Evolutionary conservation across 2,888 invertebrate species (phyloP).

Genomic region (Zeuzera pyrina): DNA sequence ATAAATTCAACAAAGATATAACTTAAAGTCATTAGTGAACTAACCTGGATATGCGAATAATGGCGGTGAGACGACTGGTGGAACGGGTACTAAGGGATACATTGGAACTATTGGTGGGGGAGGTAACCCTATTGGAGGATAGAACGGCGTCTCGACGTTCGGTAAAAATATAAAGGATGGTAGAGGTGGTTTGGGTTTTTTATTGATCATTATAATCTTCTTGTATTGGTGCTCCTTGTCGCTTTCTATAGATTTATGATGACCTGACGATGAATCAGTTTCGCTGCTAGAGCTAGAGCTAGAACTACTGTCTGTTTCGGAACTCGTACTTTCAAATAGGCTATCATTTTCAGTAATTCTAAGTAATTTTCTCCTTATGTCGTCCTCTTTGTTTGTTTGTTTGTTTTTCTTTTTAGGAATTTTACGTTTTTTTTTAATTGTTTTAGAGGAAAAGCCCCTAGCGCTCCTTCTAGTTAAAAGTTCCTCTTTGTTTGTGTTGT

Average conservation of each 20-base stretch:
- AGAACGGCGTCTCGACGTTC: slow-evolving; percentile 49
- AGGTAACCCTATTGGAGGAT: slow-evolving; percentile 52
- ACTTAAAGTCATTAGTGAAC: neutral
- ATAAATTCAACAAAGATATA: neutral
- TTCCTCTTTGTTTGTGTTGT: slow-evolving; percentile 33
- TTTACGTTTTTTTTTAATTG: slow-evolving; percentile 25
- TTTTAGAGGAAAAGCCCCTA: slow-evolving; percentile 7
- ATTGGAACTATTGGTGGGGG: slow-evolving; percentile 47
- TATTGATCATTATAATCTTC: slow-evolving; percentile 49
- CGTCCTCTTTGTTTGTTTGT: slow-evolving; percentile 15
- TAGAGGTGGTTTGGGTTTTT: slow-evolving; percentile 43
- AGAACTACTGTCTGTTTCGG: slow-evolving; percentile 19
- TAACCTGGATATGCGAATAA: neutral
- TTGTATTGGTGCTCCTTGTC: slow-evolving; percentile 44
- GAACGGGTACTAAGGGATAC: slow-evolving; percentile 57
- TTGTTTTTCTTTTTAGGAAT: slow-evolving; percentile 19
- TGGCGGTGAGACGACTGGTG: slow-evolving; percentile 30
- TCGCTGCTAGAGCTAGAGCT: slow-evolving; percentile 18
- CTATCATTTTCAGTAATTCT: slow-evolving; percentile 55
- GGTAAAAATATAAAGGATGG: slow-evolving; percentile 62
- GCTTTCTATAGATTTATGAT: neutral
- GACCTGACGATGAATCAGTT: slow-evolving; percentile 12
- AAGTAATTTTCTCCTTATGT: slow-evolving; percentile 38
- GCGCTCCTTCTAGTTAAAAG: slow-evolving; percentile 38
- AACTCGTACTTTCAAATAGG: slow-evolving; percentile 31